Base-by-base conservation (phyloP, 2,888 invertebrate genomes). In the Eupithecia vulgata region DNA sequence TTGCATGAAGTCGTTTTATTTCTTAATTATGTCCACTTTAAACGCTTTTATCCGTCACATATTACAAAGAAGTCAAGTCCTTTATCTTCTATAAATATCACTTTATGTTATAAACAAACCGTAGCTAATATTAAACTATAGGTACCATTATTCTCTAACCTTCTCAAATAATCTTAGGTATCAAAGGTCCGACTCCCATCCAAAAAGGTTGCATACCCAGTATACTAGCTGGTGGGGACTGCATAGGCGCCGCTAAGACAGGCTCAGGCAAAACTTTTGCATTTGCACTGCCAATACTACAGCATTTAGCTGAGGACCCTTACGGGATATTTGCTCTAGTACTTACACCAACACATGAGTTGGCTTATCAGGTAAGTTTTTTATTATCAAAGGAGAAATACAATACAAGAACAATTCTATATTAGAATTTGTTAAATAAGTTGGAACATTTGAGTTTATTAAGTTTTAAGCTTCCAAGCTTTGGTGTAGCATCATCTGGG, bases 211-310 rank as follows among this genome's bases (percentile, higher is more conserved):
- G 98, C 85, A 97, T 98, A 83, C 96, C 97, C 6, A 94, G 95
- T 76, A 97, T 98, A 81, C 88, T 98, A 57, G 85, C 94, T 74
- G 98, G 98, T 0, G 94, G 95, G 81, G 98, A 99, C 93, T 98
- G 98, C 82, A 97, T 99, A 77, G 99, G 99, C 12, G 98, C 98
- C 82, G 99, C 99, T 0, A 99, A 99, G 90, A 99, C 99, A 12
- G 99, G 99, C 17, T 99, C 99, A 72, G 99, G 99, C 2, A 99
- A 99, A 95, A 99, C 99, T 0, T 96, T 99, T 84, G 99, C 99
- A 0, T 99, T 99, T 95, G 99, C 98, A 0, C 89, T 99, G 70
- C 99, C 99, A 0, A 98, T 99, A 83, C 89, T 99, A 65, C 98
- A 99, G 88, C 96, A 97, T 86, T 93, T 99, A 40, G 97, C 97